Conservation (phyloP, 1,140 invertebrate genomes). For the Drosophila burlai region DNA sequence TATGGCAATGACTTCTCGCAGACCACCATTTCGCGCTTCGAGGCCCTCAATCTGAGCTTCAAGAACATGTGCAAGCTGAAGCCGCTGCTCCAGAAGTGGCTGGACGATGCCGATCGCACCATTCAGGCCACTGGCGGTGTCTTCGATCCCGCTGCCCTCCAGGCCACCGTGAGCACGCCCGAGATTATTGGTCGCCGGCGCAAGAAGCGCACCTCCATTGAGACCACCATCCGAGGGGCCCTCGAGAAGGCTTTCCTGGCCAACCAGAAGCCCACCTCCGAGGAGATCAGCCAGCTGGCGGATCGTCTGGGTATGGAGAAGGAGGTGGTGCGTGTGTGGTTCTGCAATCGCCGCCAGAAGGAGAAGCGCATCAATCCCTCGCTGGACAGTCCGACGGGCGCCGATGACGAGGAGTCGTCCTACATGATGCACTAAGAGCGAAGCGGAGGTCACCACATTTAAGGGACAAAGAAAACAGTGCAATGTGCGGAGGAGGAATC, state of each 20-base stretch:
- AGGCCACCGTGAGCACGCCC: slow-evolving; percentile 92
- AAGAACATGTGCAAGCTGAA: slow-evolving; percentile 99
- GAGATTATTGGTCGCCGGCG: slow-evolving; percentile 95
- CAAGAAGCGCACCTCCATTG: slow-evolving; percentile 99
- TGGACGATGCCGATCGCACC: slow-evolving; percentile 97
- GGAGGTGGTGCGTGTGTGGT: slow-evolving; percentile 98
- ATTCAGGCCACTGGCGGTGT: slow-evolving; percentile 90
- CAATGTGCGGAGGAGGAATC: slow-evolving; percentile 55
- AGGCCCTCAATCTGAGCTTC: slow-evolving; percentile 98
- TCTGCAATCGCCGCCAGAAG: slow-evolving; percentile 97
- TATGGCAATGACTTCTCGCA: slow-evolving; percentile 99
- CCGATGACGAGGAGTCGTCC: slow-evolving; percentile 75
- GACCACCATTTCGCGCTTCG: slow-evolving; percentile 99
- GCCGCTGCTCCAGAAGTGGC: slow-evolving; percentile 98
- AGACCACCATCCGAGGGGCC: slow-evolving; percentile 96
- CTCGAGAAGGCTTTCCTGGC: slow-evolving; percentile 97
- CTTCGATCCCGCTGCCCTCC: slow-evolving; percentile 88
- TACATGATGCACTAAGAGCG: slow-evolving; percentile 74
- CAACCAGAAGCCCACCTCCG: slow-evolving; percentile 98
- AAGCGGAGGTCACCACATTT: not conserved
- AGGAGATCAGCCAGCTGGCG: slow-evolving; percentile 96
- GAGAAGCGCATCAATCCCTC: slow-evolving; percentile 93
- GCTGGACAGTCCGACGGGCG: slow-evolving; percentile 85
- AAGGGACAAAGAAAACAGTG: slow-evolving; percentile 66
- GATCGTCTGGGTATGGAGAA: slow-evolving; percentile 98